Evolutionary conservation across 2,113 vertebrate species (phyloP), one percentile per base, ranked within the genome.

Genomic region (Peromyscus californicus): DNA sequence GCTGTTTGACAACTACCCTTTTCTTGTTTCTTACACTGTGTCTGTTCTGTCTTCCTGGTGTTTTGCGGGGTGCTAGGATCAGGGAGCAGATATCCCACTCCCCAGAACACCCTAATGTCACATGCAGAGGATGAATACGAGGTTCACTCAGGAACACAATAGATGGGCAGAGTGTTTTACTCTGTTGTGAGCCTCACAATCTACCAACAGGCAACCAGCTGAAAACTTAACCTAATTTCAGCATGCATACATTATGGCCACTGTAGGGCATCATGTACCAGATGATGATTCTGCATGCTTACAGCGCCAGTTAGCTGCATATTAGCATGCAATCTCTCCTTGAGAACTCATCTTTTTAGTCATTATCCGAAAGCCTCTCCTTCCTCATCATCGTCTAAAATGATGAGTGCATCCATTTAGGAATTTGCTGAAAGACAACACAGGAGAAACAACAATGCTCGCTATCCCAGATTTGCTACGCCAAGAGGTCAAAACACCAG

Each of bases 181-280:
- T 61, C 84, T 82, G 75, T 87, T 19, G 7, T 59, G 63, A 79
- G 48, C 57, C 63, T 94, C 31, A 72, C 39, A 87, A 84, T 80
- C 97, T 97, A 86, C 48, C 93, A 76, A 87, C 74, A 90, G 94
- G 57, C 57, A 89, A 79, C 54, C 48, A 80, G 17, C 74, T 87
- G 90, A 86, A 92, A 95, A 89, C 33, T 79, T 89, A 92, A 97
- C 70, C 70, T 93, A 91, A 94, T 95, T 93, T 83, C 74, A 93
- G 67, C 89, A 96, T 15, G 51, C 33, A 83, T 65, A 94, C 86
- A 67, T 59, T 82, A 85, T 8, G 74, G 54, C 31, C 83, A 87
- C 51, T 5, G 7, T 67, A 70, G 51, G 74, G 82, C 75, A 75
- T 67, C 78, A 75, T 13, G 61, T 45, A 91, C 31, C 3, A n/a